Evolutionary conservation across 1,140 invertebrate species (phyloP).

Genomic region (Papilio machaon): DNA sequence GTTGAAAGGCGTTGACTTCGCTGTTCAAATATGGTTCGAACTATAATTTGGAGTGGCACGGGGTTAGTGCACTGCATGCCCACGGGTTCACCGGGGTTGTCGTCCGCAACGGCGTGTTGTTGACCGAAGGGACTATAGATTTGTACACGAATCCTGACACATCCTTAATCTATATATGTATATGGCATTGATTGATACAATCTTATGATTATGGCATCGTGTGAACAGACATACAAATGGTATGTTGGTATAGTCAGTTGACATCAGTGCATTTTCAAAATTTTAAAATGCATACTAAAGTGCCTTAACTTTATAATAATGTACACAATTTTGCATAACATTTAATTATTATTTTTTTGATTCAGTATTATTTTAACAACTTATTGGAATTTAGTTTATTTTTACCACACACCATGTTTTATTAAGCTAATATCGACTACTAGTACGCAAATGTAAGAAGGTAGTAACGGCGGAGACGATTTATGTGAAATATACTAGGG

Average conservation of each 20-base stretch:
- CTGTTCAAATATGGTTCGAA: neutral
- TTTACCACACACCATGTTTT: neutral
- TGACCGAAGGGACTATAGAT: constrained; percentile 23
- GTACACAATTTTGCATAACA: neutral
- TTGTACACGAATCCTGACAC: constrained; percentile 7
- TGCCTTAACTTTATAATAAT: too few relatives aligned
- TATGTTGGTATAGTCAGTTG: neutral
- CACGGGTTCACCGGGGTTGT: constrained; percentile 7
- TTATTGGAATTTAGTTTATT: neutral
- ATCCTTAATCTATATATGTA: neutral
- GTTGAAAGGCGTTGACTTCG: neutral
- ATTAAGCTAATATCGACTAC: neutral
- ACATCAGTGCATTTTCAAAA: neutral
- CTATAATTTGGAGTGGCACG: neutral
- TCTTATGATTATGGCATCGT: neutral
- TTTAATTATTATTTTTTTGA: too few relatives aligned
- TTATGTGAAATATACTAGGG: neutral
- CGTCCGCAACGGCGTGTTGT: neutral
- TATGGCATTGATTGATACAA: neutral
- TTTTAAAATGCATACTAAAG: neutral
- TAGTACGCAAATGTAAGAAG: neutral
- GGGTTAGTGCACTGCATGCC: constrained; percentile 5
- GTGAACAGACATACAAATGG: neutral
- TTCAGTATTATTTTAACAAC: too few relatives aligned
- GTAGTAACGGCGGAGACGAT: constrained; percentile 12